Percentiles rank a stretch among this genome's conserved stretches.
Evolutionary conservation across 1,140 invertebrate species (phyloP).

Genomic region (Formica exsecta): DNA sequence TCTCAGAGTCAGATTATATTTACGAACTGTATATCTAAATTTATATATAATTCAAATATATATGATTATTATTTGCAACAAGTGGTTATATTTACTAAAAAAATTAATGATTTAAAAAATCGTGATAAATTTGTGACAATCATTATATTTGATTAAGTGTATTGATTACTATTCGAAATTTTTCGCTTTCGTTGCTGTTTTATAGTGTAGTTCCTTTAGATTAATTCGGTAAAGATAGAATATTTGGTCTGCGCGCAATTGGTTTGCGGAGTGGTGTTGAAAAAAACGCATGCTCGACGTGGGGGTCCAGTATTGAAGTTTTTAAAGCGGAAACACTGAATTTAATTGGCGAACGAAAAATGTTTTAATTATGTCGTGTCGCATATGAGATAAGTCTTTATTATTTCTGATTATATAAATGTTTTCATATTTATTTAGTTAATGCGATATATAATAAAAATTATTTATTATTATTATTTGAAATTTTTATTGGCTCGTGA

Average conservation of each 20-base stretch:
- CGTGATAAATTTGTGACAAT: background rate
- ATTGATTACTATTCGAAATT: background rate
- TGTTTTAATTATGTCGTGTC: conserved; percentile 12
- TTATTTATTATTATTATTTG: too few species aligned
- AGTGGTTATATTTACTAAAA: background rate
- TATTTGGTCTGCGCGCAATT: too few species aligned
- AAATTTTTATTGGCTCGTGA: background rate
- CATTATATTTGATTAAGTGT: background rate
- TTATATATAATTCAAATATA: background rate
- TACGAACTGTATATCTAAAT: background rate
- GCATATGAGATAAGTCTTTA: background rate
- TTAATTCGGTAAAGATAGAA: background rate
- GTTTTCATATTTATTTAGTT: conserved; percentile 27
- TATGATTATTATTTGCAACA: background rate
- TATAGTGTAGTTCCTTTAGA: background rate
- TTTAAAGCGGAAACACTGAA: conserved; percentile 29
- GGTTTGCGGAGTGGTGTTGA: conserved; percentile 2
- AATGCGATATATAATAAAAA: background rate
- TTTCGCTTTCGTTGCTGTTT: background rate
- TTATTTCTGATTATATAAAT: conserved; percentile 14
- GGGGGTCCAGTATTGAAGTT: conserved; percentile 2
- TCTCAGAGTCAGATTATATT: background rate
- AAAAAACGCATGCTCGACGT: conserved; percentile 23
- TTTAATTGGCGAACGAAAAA: conserved; percentile 40
- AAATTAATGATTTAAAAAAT: background rate